phyloP scores from a whole-genome alignment of 2,797 vertebrate genomes.

The Mormyrus proboscirostris region DNA sequence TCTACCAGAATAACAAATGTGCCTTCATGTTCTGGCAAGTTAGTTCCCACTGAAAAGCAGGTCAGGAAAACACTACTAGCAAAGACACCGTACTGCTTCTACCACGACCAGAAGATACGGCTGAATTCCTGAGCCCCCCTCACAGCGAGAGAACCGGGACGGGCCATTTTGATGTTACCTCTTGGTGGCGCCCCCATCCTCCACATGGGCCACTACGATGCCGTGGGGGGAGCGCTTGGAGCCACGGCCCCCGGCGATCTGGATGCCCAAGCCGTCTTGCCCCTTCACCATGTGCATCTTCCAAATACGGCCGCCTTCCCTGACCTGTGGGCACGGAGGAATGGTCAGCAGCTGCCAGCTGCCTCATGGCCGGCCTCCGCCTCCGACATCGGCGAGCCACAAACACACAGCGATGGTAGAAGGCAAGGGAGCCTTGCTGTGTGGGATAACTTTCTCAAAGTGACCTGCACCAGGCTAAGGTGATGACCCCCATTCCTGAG shows the following conservation, averaged over 20 bases:
- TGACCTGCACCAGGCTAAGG: not conserved
- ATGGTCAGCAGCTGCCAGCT: not conserved
- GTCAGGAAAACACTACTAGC: not conserved
- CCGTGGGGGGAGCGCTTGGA: slow-evolving; percentile 87
- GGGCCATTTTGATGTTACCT: slow-evolving; percentile 67
- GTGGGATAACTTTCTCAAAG: not conserved
- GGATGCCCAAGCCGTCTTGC: slow-evolving; percentile 82
- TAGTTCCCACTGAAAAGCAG: not conserved
- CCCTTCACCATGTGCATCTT: slow-evolving; percentile 96
- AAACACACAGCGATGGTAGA: not conserved
- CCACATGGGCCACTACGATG: slow-evolving; percentile 82
- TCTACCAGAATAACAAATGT: not conserved
- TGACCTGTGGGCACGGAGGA: slow-evolving; percentile 50
- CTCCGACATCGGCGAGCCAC: not conserved
- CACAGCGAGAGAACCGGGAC: not conserved
- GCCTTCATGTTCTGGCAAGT: not conserved
- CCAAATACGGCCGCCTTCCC: slow-evolving; percentile 85
- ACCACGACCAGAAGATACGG: not conserved
- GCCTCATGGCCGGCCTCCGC: not conserved
- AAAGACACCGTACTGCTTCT: not conserved
- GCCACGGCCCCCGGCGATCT: slow-evolving; percentile 89
- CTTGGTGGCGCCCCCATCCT: slow-evolving; percentile 81
- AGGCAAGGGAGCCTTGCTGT: not conserved
- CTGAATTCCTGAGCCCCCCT: not conserved
- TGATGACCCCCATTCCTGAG: not conserved